A percentile compares a stretch with the other conserved stretches of the same genome.
phyloP scores from a whole-genome alignment of 2,113 vertebrate species.

The Seriola quinqueradiata region DNA sequence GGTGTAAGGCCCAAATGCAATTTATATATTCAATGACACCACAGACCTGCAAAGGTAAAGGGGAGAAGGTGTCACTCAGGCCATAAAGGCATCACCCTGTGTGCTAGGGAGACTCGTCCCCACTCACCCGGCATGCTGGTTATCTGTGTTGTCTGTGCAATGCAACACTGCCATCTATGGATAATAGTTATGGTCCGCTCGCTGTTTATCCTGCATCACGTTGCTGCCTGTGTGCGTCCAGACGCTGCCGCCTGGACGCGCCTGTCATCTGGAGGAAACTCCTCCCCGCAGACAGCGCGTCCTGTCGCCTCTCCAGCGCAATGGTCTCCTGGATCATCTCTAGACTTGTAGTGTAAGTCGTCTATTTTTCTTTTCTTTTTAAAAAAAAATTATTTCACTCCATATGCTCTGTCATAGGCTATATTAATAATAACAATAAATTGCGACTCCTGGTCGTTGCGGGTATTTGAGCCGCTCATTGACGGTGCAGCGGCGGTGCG shows the following conservation, averaged over 20 bases:
- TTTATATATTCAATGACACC: too few relatives aligned
- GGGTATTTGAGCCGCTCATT: conserved; percentile 6
- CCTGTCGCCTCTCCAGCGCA: conserved; percentile 84
- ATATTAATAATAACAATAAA: not conserved
- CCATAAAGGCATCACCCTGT: not conserved
- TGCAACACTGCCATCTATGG: conserved; percentile 77
- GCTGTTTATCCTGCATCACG: conserved; percentile 65
- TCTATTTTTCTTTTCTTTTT: conserved; percentile 15
- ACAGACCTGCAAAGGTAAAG: not conserved
- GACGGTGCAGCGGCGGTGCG: conserved; percentile 32
- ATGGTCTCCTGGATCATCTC: conserved; percentile 99
- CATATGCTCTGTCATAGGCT: not conserved
- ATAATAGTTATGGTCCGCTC: not conserved
- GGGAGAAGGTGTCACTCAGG: not conserved
- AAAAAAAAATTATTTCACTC: not conserved
- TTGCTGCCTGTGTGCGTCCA: conserved; percentile 60
- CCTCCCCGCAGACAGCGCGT: conserved; percentile 83
- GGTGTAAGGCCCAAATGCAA: not conserved
- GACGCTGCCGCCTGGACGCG: conserved; percentile 74
- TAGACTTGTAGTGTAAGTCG: conserved; percentile 98
- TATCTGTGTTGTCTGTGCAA: conserved; percentile 1
- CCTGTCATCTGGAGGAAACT: conserved; percentile 86
- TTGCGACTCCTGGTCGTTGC: not conserved
- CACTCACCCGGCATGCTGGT: not conserved
- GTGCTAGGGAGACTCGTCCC: not conserved